A percentile compares a stretch with the other conserved stretches of the same genome.
phyloP scores from a whole-genome alignment of 2,888 invertebrate species.

The Timandra comae region DNA sequence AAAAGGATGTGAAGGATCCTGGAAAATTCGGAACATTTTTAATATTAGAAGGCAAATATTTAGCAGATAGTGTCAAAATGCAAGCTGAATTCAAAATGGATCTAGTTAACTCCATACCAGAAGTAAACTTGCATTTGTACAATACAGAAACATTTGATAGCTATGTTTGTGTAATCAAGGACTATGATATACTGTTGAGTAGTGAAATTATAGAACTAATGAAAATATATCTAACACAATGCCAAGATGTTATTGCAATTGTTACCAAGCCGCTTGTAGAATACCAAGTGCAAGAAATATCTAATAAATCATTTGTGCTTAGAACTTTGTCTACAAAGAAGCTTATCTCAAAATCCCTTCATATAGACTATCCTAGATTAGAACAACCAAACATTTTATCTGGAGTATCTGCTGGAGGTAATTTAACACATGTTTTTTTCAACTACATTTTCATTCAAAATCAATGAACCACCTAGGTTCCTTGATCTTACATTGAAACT shows the following conservation, averaged over 20 bases:
- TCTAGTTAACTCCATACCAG: constrained; percentile 40
- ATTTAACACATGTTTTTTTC: too few relatives aligned
- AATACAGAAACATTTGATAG: constrained; percentile 32
- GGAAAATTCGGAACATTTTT: constrained; percentile 42
- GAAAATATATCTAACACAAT: constrained; percentile 37
- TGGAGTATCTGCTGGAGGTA: constrained; percentile 69
- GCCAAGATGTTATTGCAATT: constrained; percentile 46
- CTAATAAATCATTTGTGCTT: constrained; percentile 39
- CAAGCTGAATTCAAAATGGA: constrained; percentile 32
- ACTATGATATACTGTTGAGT: constrained; percentile 52
- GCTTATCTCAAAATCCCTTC: constrained; percentile 17
- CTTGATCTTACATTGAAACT: too few relatives aligned
- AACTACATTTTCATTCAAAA: too few relatives aligned
- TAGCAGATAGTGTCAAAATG: constrained; percentile 42
- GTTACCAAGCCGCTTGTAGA: constrained; percentile 57
- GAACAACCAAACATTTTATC: constrained; percentile 70
- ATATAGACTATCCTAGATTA: constrained; percentile 40
- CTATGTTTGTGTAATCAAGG: constrained; percentile 51
- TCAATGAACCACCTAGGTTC: too few relatives aligned
- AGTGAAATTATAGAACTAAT: constrained; percentile 56
- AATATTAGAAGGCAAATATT: constrained; percentile 59
- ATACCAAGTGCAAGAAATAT: constrained; percentile 40
- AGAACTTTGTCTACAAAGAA: constrained; percentile 40
- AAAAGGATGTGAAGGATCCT: constrained; percentile 26
- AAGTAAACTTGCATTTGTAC: constrained; percentile 47